Evolutionary conservation across 2,888 invertebrate species (phyloP).

Genomic region (Podotricha telesiphe): DNA sequence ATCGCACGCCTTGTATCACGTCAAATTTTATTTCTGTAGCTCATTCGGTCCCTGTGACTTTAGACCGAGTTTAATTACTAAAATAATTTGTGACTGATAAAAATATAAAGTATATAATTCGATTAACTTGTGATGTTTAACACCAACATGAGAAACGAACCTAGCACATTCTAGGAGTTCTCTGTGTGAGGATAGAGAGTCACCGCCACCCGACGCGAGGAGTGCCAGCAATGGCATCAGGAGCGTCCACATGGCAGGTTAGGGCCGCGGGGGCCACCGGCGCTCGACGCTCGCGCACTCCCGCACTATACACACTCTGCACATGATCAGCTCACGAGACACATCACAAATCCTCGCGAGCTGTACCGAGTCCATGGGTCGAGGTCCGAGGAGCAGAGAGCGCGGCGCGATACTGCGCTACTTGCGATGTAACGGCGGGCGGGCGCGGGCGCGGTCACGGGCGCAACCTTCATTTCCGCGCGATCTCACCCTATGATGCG

Average conservation of each 20-base stretch:
- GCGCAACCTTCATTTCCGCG: conserved; percentile 78
- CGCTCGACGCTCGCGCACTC: conserved; percentile 65
- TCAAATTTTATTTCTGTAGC: conserved; percentile 77
- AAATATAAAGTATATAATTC: too few species aligned
- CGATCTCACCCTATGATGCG: conserved; percentile 75
- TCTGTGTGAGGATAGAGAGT: conserved; percentile 69
- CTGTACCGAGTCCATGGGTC: conserved; percentile 52
- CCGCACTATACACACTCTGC: conserved; percentile 70
- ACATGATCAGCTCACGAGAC: conserved; percentile 70
- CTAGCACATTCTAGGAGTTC: conserved; percentile 79
- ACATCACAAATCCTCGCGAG: conserved; percentile 64
- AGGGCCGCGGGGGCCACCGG: conserved; percentile 62
- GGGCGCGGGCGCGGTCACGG: conserved; percentile 78
- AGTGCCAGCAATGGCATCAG: conserved; percentile 68
- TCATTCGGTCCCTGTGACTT: conserved; percentile 63
- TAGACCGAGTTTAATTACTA: conserved; percentile 47
- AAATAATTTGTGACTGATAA: conserved; percentile 22
- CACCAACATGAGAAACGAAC: conserved; percentile 58
- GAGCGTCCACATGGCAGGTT: conserved; percentile 73
- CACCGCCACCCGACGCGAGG: conserved; percentile 66
- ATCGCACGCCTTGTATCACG: conserved; percentile 49
- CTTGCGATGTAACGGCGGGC: conserved; percentile 62
- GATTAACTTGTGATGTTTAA: background rate
- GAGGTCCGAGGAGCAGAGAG: conserved; percentile 74
- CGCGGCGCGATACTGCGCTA: conserved; percentile 72